phyloP scores from a whole-genome alignment of 1,140 invertebrate species.

The Panulirus ornatus region DNA sequence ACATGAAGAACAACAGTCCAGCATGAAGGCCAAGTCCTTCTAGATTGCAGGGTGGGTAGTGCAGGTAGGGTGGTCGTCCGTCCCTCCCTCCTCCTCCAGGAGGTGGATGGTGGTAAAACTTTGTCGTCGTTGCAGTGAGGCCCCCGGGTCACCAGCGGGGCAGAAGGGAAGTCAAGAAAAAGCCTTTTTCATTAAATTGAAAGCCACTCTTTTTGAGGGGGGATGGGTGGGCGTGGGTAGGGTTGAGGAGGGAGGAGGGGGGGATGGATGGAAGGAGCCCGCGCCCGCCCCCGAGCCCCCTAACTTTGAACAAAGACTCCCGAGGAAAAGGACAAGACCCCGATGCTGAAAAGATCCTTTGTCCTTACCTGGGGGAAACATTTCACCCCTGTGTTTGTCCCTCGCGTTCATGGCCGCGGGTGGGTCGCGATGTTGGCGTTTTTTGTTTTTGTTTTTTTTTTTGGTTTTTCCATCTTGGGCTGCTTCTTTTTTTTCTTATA shows the following conservation, averaged over 20 bases:
- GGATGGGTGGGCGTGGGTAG: too few species aligned
- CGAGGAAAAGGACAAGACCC: slow-evolving; percentile 68
- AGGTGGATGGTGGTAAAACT: slow-evolving; percentile 36
- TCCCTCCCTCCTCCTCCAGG: too few species aligned
- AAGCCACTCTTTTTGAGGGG: slow-evolving; percentile 72
- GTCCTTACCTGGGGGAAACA: slow-evolving; percentile 69
- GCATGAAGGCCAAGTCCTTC: slow-evolving; percentile 64
- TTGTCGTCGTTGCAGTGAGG: not conserved
- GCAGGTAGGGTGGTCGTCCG: too few species aligned
- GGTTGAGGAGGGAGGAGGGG: too few species aligned
- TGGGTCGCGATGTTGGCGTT: slow-evolving; percentile 27
- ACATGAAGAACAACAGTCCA: slow-evolving; percentile 43
- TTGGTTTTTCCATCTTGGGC: too few species aligned
- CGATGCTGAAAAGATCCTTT: slow-evolving; percentile 72
- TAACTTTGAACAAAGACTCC: slow-evolving; percentile 72
- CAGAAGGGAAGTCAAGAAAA: slow-evolving; percentile 43
- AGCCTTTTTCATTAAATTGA: slow-evolving; percentile 73
- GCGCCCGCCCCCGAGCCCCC: too few species aligned
- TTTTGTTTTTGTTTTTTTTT: slow-evolving; percentile 29
- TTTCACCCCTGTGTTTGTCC: slow-evolving; percentile 67
- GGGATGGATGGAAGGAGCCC: too few species aligned
- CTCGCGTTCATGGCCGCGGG: slow-evolving; percentile 52
- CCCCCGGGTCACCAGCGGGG: slow-evolving; percentile 1
- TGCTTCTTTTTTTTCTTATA: too few species aligned
- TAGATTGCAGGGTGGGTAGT: slow-evolving; percentile 51